Evolutionary conservation across 1,140 invertebrate species (phyloP).

Genomic region (Sycophaga agraensis): DNA sequence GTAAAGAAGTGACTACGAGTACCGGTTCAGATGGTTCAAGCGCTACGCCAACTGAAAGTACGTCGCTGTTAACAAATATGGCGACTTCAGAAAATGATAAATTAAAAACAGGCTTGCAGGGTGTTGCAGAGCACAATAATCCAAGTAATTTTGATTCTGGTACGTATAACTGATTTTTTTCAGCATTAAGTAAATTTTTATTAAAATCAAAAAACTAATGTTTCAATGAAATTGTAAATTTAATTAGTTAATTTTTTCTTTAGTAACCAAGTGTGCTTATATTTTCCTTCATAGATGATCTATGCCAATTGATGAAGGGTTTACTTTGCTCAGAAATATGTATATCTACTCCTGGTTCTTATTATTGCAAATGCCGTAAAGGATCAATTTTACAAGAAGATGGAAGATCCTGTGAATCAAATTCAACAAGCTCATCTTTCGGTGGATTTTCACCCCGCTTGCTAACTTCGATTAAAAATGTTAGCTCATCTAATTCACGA

Average conservation of each 20-base stretch:
- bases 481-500: too few species aligned
- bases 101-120: conserved; percentile 29
- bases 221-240: neutral
- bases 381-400: conserved; percentile 71
- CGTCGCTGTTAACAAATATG: conserved; percentile 20
- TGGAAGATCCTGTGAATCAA: conserved; percentile 65
- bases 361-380: conserved; percentile 71
- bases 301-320: conserved; percentile 67
- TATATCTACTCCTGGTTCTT: conserved; percentile 68
- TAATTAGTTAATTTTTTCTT: conserved; percentile 25
- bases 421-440: conserved; percentile 22
- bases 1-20: conserved; percentile 48
- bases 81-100: conserved; percentile 9
- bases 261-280: too few species aligned
- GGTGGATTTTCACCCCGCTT: too few species aligned
- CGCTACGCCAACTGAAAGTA: conserved; percentile 24
- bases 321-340: conserved; percentile 76
- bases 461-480: too few species aligned
- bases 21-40: conserved; percentile 27
- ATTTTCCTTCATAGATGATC: conserved; percentile 62
- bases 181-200: too few species aligned
- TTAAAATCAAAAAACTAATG: too few species aligned
- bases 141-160: conserved; percentile 20
- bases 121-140: neutral
- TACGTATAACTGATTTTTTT: too few species aligned